Evolutionary conservation across 2,113 vertebrate species (phyloP).

Genomic region (Oreotragus oreotragus): DNA sequence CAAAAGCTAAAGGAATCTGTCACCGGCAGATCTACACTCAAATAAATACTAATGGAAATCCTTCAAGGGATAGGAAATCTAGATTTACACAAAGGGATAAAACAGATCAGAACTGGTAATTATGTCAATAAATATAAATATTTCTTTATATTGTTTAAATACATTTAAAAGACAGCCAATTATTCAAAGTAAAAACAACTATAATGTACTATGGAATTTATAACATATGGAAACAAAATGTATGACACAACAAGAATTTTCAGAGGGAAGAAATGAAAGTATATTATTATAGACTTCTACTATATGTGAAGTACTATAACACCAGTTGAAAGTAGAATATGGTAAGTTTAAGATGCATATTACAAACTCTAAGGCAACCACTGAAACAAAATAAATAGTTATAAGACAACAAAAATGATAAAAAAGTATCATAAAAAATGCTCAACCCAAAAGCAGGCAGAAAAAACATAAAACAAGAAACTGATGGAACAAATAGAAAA

Average conservation of each 20-base stretch:
- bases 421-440: background rate
- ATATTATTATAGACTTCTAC: background rate
- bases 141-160: background rate
- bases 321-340: background rate
- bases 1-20: background rate
- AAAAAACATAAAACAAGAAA: background rate
- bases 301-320: background rate
- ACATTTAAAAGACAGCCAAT: background rate
- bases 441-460: background rate
- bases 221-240: background rate
- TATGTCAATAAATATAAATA: background rate
- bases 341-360: background rate
- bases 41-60: background rate
- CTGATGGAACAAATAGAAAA: background rate
- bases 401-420: background rate
- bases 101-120: background rate
- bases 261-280: background rate
- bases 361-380: background rate
- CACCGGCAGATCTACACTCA: background rate
- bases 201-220: background rate
- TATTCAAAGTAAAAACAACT: background rate
- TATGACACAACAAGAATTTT: background rate
- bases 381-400: background rate
- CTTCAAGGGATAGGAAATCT: background rate
- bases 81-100: background rate